Conservation (phyloP, 2,888 invertebrate genomes). For the Choristoneura rosaceana region DNA sequence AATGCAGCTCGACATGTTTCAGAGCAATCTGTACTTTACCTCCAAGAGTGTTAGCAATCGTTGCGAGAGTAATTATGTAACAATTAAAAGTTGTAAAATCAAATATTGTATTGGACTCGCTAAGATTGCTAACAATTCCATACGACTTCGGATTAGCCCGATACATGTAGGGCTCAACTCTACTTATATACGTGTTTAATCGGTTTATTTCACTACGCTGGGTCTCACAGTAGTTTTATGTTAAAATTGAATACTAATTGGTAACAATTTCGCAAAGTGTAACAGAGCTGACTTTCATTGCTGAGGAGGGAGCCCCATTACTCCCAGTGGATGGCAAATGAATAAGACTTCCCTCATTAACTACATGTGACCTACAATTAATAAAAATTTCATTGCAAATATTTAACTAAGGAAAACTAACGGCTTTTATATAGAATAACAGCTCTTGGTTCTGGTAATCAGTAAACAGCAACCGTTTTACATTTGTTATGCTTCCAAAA, state of each 20-base stretch:
- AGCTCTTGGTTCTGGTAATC: background rate
- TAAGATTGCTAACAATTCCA: too few species aligned
- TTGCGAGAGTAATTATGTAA: too few species aligned
- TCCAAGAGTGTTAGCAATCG: too few species aligned
- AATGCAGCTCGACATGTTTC: too few species aligned
- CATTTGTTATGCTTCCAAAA: background rate
- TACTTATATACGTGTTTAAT: too few species aligned
- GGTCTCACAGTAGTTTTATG: too few species aligned
- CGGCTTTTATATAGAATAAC: background rate
- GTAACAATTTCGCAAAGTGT: slow-evolving; percentile 46
- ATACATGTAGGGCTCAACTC: too few species aligned
- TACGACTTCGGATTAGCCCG: too few species aligned
- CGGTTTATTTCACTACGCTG: too few species aligned
- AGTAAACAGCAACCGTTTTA: background rate
- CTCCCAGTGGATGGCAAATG: slow-evolving; percentile 57
- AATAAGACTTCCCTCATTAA: slow-evolving; percentile 59
- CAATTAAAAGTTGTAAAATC: too few species aligned
- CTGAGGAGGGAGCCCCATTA: slow-evolving; percentile 44
- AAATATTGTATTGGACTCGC: too few species aligned
- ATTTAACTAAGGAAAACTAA: background rate
- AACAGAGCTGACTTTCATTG: slow-evolving; percentile 55
- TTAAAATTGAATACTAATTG: slow-evolving; percentile 43
- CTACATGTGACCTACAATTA: slow-evolving; percentile 60
- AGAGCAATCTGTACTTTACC: too few species aligned
- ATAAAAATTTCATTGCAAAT: slow-evolving; percentile 50